These are phyloP conservation scores for Cathartes aura DNA, from an alignment of 2,113 vertebrate genomes.

Conservation along the genomic window DNA sequence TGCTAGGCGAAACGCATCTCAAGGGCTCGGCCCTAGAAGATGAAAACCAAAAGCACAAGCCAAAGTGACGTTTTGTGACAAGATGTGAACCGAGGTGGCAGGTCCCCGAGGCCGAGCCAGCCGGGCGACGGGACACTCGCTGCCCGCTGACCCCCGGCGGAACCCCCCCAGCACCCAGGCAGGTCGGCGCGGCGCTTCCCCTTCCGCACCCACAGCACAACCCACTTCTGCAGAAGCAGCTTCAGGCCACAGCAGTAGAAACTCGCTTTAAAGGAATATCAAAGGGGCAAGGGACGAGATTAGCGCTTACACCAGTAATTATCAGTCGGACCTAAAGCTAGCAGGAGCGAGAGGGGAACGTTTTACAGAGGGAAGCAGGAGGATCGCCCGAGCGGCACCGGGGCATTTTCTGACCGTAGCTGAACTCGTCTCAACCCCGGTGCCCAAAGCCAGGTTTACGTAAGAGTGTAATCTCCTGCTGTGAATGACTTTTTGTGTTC, in stretches of 20 bases:
- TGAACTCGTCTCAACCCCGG: not conserved
- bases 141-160: not conserved
- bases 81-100: not conserved
- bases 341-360: accelerated
- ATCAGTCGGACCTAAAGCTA: accelerated
- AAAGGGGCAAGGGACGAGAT: no score
- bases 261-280: not conserved
- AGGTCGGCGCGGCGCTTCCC: not conserved
- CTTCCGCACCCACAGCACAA: not conserved
- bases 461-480: not conserved
- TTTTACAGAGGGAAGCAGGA: not conserved
- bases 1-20: accelerated
- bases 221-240: not conserved
- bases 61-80: accelerated
- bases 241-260: not conserved
- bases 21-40: not conserved
- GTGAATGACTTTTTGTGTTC: not conserved
- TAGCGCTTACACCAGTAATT: accelerated
- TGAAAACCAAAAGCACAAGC: not conserved
- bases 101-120: not conserved
- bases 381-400: accelerated
- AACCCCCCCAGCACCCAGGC: not conserved
- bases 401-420: not conserved
- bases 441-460: not conserved
- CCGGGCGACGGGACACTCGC: accelerated